phyloP scores from a whole-genome alignment of 2,888 invertebrate genomes.

The Thelaira solivaga region DNA sequence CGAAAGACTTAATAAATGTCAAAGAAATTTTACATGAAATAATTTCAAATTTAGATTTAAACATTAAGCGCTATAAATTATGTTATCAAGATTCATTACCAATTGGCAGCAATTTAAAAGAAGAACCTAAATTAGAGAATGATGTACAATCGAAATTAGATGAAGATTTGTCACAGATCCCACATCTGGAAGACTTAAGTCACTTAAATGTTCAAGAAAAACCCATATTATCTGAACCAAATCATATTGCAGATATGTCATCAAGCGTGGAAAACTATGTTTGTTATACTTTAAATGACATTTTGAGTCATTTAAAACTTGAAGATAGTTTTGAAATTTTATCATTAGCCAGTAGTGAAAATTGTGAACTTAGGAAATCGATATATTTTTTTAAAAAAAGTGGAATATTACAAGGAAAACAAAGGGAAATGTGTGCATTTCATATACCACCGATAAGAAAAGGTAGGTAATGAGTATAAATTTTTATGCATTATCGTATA shows the following conservation, averaged over 20 bases:
- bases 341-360: constrained; percentile 68
- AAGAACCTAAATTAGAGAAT: background rate
- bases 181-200: no score
- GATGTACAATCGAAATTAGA: background rate
- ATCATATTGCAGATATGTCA: constrained; percentile 6
- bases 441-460: constrained; percentile 62
- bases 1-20: constrained; percentile 61
- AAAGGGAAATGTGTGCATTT: constrained; percentile 58
- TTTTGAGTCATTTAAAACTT: constrained; percentile 66
- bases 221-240: background rate
- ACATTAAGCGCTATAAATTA: constrained; percentile 64
- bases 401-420: constrained; percentile 61
- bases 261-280: constrained; percentile 36
- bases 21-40: constrained; percentile 68
- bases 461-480: constrained; percentile 56
- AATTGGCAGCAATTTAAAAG: background rate
- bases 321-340: constrained; percentile 67
- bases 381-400: constrained; percentile 70
- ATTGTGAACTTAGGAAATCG: constrained; percentile 66
- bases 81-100: constrained; percentile 6
- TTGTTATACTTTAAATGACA: constrained; percentile 49
- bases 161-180: background rate
- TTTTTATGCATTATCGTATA: no score
- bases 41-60: constrained; percentile 68
- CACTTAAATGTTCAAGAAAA: no score